Evolutionary conservation across 2,888 invertebrate genomes (phyloP).

Genomic region (Zelleria hepariella): DNA sequence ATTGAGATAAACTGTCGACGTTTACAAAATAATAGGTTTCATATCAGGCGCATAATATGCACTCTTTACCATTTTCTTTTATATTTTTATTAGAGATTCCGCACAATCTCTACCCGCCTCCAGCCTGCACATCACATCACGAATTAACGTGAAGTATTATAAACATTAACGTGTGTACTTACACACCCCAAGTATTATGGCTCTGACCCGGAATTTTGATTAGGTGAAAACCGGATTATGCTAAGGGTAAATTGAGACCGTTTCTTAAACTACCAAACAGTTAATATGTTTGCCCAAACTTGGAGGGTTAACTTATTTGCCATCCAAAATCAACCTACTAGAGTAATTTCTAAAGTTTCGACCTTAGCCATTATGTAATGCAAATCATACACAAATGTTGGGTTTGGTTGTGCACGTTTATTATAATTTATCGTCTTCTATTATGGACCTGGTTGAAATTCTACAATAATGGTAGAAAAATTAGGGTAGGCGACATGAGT

Average conservation of each 20-base stretch:
- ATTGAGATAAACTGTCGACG: too few relatives aligned
- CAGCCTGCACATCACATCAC: neutral
- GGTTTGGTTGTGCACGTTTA: neutral
- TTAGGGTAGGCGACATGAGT: too few relatives aligned
- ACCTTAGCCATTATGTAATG: neutral
- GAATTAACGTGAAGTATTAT: neutral
- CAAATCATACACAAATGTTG: conserved; percentile 2
- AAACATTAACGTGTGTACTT: neutral
- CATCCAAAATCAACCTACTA: conserved; percentile 40
- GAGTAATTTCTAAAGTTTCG: conserved; percentile 49
- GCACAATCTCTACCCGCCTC: neutral
- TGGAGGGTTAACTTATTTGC: conserved; percentile 53
- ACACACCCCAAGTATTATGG: conserved; percentile 33
- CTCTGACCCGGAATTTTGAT: conserved; percentile 61
- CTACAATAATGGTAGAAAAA: too few relatives aligned
- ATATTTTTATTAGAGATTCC: neutral
- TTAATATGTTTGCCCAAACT: conserved; percentile 59
- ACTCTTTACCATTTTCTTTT: neutral
- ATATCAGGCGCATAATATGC: too few relatives aligned
- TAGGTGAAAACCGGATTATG: conserved; percentile 61
- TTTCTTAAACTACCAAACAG: conserved; percentile 62
- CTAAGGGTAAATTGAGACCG: conserved; percentile 50
- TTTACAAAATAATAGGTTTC: too few relatives aligned
- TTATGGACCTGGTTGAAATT: neutral
- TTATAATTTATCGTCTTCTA: neutral